These are phyloP conservation scores for Perodicticus potto DNA, from an alignment of 2,797 vertebrate species.

Conservation along the genomic window DNA sequence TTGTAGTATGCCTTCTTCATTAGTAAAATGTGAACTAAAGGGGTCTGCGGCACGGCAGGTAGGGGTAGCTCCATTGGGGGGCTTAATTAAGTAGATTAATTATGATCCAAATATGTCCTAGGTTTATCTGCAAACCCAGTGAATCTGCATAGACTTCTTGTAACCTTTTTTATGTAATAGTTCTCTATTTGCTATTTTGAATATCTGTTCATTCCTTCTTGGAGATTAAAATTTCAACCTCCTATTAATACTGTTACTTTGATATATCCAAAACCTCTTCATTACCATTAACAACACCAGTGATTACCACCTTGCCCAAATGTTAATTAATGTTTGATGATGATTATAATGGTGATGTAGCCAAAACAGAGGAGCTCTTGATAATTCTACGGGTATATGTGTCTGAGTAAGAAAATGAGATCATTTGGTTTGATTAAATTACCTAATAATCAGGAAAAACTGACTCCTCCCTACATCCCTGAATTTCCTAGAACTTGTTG, in stretches of 20 bases:
- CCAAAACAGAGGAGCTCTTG: constrained; percentile 49
- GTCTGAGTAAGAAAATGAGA: constrained; percentile 4
- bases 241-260: neutral
- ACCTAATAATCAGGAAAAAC: constrained; percentile 41
- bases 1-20: neutral
- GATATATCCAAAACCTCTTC: neutral
- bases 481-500: constrained; percentile 17
- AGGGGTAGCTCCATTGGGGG: neutral
- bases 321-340: constrained; percentile 56
- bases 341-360: constrained; percentile 56
- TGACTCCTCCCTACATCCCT: neutral
- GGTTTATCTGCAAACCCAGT: neutral
- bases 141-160: neutral
- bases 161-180: neutral
- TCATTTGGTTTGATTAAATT: constrained; percentile 23
- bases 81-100: neutral
- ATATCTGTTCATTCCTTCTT: constrained; percentile 6
- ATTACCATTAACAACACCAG: constrained; percentile 9
- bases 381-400: constrained; percentile 30
- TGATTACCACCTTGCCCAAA: constrained; percentile 54
- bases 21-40: constrained; percentile 10
- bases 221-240: constrained; percentile 28
- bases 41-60: neutral
- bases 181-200: constrained; percentile 14
- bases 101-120: neutral